Base-by-base conservation (phyloP, 2,888 invertebrate genomes). In the Rhamnusium bicolor region DNA sequence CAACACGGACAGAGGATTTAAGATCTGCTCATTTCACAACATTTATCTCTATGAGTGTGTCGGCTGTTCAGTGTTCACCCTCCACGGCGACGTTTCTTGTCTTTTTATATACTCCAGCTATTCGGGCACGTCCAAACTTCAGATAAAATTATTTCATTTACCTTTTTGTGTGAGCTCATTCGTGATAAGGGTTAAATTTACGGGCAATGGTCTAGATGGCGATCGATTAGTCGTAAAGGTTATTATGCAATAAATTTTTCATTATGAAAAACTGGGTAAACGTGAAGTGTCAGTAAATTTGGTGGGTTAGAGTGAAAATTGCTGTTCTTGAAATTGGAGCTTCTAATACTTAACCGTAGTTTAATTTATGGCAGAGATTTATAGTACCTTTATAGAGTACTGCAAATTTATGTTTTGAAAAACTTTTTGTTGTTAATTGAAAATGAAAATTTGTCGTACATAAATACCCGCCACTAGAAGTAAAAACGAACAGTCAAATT, bases 141-240 rank as follows among this genome's bases (percentile, higher is more conserved):
- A 29, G 14, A 32, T 24, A 29, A 65, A 65, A 53, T 53, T 65
- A 53, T 65, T 65, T 65, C 32, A 65, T 65, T 54, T 65, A 53
- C 53, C 27, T 32, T 7, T n/a, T 65, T 65, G 29, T 49, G 65
- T 19, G 21, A 65, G 40, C 18, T 53, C 63, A 49, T 10, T 47
- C 63, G 49, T 49, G 47, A 65, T 29, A 24, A 27, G 53, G 65
- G 53, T 65, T 51, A 65, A 65, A 65, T 65, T 53, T 29, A 65
- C 29, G 58, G n/a, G 29, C n/a, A 10, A 3, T 14, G 14, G 49
- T 14, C 32, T 32, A 29, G 32, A 32, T 18, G 24, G 14, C 32
- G 32, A 65, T 65, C 65, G 65, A 65, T 65, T 14, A n/a, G 65
- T 8, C 32, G 29, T 32, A 53, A 32, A 49, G 32, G 53, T 32